These are phyloP conservation scores for Caranx ignobilis DNA, from an alignment of 2,113 vertebrate species.

Conservation along the genomic window DNA sequence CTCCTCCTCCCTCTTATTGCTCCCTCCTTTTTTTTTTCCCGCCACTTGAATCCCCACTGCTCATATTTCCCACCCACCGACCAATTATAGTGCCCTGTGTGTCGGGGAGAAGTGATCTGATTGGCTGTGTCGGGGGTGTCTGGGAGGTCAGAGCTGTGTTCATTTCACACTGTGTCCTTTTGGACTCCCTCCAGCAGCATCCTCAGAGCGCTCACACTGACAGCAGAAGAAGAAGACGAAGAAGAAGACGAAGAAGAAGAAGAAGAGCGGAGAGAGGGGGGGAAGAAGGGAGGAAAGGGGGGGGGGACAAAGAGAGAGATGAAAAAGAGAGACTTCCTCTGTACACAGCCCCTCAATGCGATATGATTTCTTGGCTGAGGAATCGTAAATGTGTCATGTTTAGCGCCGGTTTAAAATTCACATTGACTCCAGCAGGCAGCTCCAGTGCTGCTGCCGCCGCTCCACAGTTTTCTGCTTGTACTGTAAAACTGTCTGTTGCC, in stretches of 20 bases:
- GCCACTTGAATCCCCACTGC: constrained; percentile 67
- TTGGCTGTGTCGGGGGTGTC: constrained; percentile 72
- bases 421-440: constrained; percentile 19
- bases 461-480: constrained; percentile 32
- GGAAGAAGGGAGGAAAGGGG: constrained; percentile 3
- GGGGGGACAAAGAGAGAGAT: constrained; percentile 18
- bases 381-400: constrained; percentile 60
- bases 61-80: constrained; percentile 56
- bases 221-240: not conserved
- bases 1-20: not conserved
- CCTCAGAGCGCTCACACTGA: constrained; percentile 31
- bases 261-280: not conserved
- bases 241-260: no score
- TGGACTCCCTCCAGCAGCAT: constrained; percentile 71
- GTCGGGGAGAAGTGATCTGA: constrained; percentile 57
- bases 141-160: constrained; percentile 75
- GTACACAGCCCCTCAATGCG: constrained; percentile 27
- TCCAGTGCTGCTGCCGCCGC: constrained; percentile 27
- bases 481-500: constrained; percentile 51
- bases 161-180: constrained; percentile 71
- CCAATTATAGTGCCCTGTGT: constrained; percentile 57
- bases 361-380: constrained; percentile 45
- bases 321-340: constrained; percentile 13
- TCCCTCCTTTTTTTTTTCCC: constrained; percentile 57
- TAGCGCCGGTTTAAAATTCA: constrained; percentile 55